Evolutionary conservation across 2,888 invertebrate species (phyloP), one percentile per base, ranked within the genome.

Genomic region (Phortica okadai): DNA sequence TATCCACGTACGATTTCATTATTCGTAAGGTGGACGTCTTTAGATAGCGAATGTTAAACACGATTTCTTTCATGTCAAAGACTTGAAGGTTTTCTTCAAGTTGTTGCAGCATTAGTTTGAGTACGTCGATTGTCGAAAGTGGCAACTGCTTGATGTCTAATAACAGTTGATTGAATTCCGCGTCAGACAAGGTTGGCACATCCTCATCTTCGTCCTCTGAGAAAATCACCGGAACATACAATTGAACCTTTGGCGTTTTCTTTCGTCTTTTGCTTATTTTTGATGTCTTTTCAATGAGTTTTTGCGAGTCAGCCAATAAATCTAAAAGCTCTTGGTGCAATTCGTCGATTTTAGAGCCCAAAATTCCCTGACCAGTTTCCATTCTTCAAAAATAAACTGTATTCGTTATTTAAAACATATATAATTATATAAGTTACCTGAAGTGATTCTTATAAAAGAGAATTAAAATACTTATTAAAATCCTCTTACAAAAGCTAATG

Each of bases 141-240:
- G 59, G 59, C 59, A 59, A 21, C n/a, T 59, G 2, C 7, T 11
- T 59, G 59, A 59, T 59, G 6, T 16, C 59, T 59, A 6, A 59
- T 14, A 59, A 10, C n/a, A 59, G 21, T 59, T 59, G n/a, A 21
- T 59, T 16, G 8, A 59, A 16, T n/a, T 59, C 59, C 3, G 16
- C n/a, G 7, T 59, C 59, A n/a, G 59, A n/a, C 21, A 59, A 21
- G 7, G 59, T 59, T 16, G 59, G 59, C 21, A 16, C 59, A 59
- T 59, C 59, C 14, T 59, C 59, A n/a, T 59, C 59, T 21, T 59
- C 59, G 16, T 59, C 59, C 59, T 59, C 59, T 21, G 59, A 16
- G 16, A 59, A 59, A 21, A 59, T 59, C 16, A 59, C 59, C 14
- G 16, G 59, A 1, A 16, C 59, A 59, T 59, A 16, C 21, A n/a